These are phyloP conservation scores for Cyphotilapia sp. DNA, from an alignment of 2,113 vertebrate species.

Conservation along the genomic window DNA sequence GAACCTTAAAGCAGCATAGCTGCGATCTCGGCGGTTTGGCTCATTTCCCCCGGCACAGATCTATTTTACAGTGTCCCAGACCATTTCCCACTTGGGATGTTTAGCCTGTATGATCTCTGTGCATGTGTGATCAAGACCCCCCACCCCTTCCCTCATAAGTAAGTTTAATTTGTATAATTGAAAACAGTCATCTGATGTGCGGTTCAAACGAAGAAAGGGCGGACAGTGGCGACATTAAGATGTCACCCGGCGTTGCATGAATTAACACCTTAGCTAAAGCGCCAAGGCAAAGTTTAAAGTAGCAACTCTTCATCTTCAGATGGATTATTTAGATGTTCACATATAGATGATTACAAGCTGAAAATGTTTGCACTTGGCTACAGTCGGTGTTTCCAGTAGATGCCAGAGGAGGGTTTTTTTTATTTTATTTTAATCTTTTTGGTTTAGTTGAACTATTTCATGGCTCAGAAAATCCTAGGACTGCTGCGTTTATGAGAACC, in stretches of 20 bases:
- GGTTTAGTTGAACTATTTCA: background rate
- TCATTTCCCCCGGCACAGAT: slow-evolving; percentile 54
- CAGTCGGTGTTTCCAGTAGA: background rate
- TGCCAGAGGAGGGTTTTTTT: background rate
- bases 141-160: background rate
- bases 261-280: background rate
- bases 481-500: background rate
- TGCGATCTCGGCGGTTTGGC: slow-evolving; percentile 31
- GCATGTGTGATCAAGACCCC: slow-evolving; percentile 19
- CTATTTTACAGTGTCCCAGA: slow-evolving; percentile 50
- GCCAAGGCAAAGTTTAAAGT: background rate
- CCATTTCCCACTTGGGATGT: slow-evolving; percentile 45
- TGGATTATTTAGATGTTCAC: slow-evolving; percentile 8
- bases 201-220: slow-evolving; percentile 30
- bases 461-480: background rate
- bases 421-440: background rate
- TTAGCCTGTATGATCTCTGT: slow-evolving; percentile 24
- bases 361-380: background rate
- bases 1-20: slow-evolving; percentile 34
- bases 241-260: slow-evolving; percentile 1
- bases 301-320: background rate
- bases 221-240: background rate
- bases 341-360: background rate
- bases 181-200: slow-evolving; percentile 45
- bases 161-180: slow-evolving; percentile 52